Evolutionary conservation across 2,113 vertebrate genomes (phyloP), one percentile per base, ranked within the genome.

Genomic region (Sylvietta virens): DNA sequence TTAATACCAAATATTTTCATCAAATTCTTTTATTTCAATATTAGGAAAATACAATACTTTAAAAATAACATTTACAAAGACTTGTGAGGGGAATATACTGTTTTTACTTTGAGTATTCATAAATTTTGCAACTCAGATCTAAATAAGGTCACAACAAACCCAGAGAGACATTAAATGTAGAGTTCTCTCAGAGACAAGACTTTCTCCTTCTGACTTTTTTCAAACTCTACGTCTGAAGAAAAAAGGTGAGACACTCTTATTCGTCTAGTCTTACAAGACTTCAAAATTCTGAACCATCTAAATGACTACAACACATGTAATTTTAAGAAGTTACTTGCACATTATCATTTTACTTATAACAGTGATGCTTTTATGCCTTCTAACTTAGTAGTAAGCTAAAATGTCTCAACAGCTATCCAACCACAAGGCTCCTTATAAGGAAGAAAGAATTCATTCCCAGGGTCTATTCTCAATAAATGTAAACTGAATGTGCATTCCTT

Each of bases 371-470:
- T 96, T 81, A 82, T 82, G 22, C 61, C 69, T 37, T 39, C 5
- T 13, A 88, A 81, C 42, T 73, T 44, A 72, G 60, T 31, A 78
- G 48, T 3, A 13, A 92, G 39, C 60, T 40, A 30, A 88, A 80
- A 15, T 56, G 47, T 54, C 70, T 56, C 42, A 53, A 51, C 31
- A 94, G 48, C 72, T 47, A 88, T 31, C 24, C 24, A 56, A 64
- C 93, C 56, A 92, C 35, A 62, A 79, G 45, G 11, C 47, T 79
- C 73, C 79, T 94, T 70, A 80, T 60, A 92, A 95, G 94, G 92
- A 96, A 95, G 78, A 57, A 90, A 57, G 64, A 93, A 91, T 83
- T 88, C 35, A 45, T 96, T 77, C 65, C 86, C 86, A 95, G 31
- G 53, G 64, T 50, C 81, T 45, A 71, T 48, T 86, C 14, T 64